Conservation (phyloP, 2,797 vertebrate genomes). For the Eulemur rubriventer region DNA sequence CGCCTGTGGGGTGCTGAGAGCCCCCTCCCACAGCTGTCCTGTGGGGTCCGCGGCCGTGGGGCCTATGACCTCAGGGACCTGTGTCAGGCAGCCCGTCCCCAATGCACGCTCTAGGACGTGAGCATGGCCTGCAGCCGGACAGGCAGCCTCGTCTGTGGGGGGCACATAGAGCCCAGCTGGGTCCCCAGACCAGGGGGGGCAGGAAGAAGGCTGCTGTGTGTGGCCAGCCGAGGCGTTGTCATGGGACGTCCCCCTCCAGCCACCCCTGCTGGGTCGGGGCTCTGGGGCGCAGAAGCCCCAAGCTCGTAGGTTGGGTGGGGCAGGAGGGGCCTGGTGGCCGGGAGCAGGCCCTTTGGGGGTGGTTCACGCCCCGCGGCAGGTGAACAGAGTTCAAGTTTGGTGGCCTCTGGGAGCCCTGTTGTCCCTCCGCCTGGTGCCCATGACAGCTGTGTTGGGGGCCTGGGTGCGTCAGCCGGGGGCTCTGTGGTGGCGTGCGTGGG, state of each 20-base stretch:
- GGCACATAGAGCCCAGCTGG: fast-evolving
- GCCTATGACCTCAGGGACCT: neutral
- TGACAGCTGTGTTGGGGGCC: neutral
- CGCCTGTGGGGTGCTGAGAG: neutral
- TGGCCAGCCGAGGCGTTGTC: neutral
- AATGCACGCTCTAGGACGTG: fast-evolving
- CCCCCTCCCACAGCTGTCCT: neutral
- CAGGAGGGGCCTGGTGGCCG: neutral
- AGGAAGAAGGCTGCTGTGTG: neutral
- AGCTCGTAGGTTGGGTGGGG: neutral
- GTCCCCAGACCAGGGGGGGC: neutral
- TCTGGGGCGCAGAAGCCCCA: neutral
- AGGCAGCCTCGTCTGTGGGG: neutral
- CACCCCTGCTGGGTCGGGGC: too few species aligned
- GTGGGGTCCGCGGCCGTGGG: neutral
- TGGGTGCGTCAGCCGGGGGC: neutral
- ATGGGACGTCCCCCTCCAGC: neutral
- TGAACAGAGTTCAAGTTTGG: neutral
- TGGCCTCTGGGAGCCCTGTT: neutral
- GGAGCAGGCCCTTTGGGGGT: neutral
- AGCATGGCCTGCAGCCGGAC: neutral
- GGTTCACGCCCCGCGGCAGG: neutral
- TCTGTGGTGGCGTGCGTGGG: too few species aligned
- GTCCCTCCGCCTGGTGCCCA: neutral
- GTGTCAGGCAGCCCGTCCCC: fast-evolving